Base-by-base conservation (phyloP, 1,140 invertebrate genomes). In the Geopemphigus sp. region DNA sequence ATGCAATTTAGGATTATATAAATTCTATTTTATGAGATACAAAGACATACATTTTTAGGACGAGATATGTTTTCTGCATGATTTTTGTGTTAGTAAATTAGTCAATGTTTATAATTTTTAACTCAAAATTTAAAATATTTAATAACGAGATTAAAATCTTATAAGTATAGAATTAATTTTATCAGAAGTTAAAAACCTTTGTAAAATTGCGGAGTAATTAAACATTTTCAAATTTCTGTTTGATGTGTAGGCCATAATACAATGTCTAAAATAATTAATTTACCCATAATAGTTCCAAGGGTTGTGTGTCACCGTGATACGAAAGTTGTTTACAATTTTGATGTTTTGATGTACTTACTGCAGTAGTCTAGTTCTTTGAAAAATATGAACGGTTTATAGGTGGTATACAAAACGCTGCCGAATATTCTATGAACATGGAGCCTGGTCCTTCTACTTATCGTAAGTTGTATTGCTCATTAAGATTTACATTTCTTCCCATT, bases 401-500 rank as follows among this genome's bases (percentile, higher is more conserved):
- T 78, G 74, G 74, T 78, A 78, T 78, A 78, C 74, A 78, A 78
- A 78, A 78, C 74, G 74, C 74, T 78, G 74, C 74, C 74, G 74
- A 78, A 78, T 78, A 78, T 78, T 78, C 74, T 78, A 78, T 78
- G 74, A 78, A 78, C 74, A 78, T 78, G 74, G 74, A 78, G 74
- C 74, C 74, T 61, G 74, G 74, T 78, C 74, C 74, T 78, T 78
- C 74, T 78, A 78, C 74, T 78, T 78, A 78, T 78, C 74, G 74
- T 78, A 78, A 78, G 74, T 78, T 78, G 74, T 78, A 78, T 78
- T 78, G 74, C 45, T 78, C 74, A 63, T 76, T 78, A 78, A 78
- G 57, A 78, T 78, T 53, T 47, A 57, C 56, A 61, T 61, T 72
- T 59, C 57, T 78, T 59, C 73, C 57, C 56, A 12, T 61, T 63